These are phyloP conservation scores for Cricetomys ansorgei DNA, from an alignment of 2,113 vertebrate genomes.

Conservation along the genomic window DNA sequence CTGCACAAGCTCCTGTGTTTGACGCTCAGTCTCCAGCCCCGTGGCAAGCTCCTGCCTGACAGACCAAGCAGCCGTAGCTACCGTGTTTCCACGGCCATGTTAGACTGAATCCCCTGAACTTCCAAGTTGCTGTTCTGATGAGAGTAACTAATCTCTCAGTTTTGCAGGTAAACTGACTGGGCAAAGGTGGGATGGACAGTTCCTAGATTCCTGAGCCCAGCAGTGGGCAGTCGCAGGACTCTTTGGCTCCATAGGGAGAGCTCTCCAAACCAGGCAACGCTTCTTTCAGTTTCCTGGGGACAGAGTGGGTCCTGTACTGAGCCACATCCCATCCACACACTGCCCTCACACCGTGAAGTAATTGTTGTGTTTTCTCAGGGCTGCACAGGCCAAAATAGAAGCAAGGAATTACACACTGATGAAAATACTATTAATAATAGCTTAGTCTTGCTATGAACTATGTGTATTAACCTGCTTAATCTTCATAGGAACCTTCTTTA, in stretches of 20 bases:
- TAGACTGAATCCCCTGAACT: background rate
- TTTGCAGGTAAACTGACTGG: background rate
- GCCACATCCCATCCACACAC: fast-evolving
- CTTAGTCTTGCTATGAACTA: background rate
- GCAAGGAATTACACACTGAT: slow-evolving; percentile 21
- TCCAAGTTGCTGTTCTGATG: background rate
- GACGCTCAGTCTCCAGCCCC: background rate
- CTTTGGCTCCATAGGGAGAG: background rate
- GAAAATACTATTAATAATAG: background rate
- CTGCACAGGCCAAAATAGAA: background rate
- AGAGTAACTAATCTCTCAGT: background rate
- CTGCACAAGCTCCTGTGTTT: background rate
- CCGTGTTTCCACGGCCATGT: fast-evolving
- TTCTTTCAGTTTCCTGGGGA: background rate
- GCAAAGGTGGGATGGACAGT: background rate
- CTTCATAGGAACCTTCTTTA: background rate
- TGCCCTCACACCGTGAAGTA: background rate
- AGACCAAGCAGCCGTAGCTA: background rate
- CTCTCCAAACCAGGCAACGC: background rate
- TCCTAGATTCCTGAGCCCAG: background rate
- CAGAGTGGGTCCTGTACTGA: background rate
- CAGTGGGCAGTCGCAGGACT: background rate
- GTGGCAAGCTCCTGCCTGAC: background rate
- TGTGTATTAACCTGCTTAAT: background rate
- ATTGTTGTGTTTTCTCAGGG: background rate